Evolutionary conservation across 2,888 invertebrate species (phyloP), one percentile per base, ranked within the genome.

Genomic region (Polietes domitor): DNA sequence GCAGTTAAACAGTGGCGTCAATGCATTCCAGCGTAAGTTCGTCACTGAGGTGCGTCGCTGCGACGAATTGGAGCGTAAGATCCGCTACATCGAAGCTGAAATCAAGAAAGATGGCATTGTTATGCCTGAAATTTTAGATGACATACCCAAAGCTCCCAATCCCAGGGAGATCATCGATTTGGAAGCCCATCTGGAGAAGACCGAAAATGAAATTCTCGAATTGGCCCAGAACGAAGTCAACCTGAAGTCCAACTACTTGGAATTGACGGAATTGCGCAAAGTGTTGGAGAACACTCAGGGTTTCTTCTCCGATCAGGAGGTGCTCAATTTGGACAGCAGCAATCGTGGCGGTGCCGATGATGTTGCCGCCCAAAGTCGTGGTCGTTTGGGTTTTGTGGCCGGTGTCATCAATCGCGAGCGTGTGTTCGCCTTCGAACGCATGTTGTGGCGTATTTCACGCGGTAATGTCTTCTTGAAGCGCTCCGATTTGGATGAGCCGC

Each of bases 141-240:
- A 94, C 80, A 91, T 93, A 77, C 96, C 96, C 10, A 94, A 95
- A 85, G 96, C 96, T 2, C 96, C 96, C 1, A 95, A 95, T 89
- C 96, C 96, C 21, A 93, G 96, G 77, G 96, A 96, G 91, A 96
- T 97, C 92, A 96, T 96, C 85, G 97, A 97, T 86, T 89, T 92
- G 76, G 92, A 97, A 95, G 97, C 97, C 0, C 98, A 98, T 88
- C 94, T 99, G 91, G 99, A 99, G 92, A 98, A 98, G 93, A 96
- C 98, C 65, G 99, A 99, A 92, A 96, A 97, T 88, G 99, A 99
- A 92, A 96, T 99, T 87, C 94, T 97, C 80, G 99, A 99, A 93
- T 94, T 99, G 86, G 98, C 98, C 83, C 97, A 97, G 91, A 99
- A 98, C 92, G 98, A 98, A 43, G 97, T 98, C 82, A 98, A 97